Base-by-base conservation (phyloP, 2,113 vertebrate genomes). In the Marmota monax region DNA sequence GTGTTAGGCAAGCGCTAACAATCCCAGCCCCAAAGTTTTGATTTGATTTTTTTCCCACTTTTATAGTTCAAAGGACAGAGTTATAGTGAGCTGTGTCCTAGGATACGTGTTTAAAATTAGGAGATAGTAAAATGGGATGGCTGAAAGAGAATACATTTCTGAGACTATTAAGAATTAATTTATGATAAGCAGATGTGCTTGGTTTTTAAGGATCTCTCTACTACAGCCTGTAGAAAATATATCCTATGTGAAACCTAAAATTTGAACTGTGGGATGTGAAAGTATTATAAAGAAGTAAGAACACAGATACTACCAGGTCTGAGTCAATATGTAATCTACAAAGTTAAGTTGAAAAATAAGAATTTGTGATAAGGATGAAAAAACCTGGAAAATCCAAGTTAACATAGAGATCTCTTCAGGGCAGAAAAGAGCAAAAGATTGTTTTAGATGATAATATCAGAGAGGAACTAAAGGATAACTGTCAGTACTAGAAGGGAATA, bases 281-380 rank as follows among this genome's bases (percentile, higher is more conserved):
- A 83, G 45, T 32, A 45, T 82, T 76, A 80, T 25, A 76, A 90
- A 92, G 37, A 96, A 6, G 29, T 29, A 65, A 23, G 22, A 84
- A 80, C 42, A 94, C 1, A 92, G 51, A 23, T 65, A 87, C 39
- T 27, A 93, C 25, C 20, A 67, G 7, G 12, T 93, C 12, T 39
- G 12, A 17, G 67, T 77, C 27, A 95, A 22, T 65, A 84, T 77
- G n/a, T 94, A 88, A 90, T 37, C 4, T 77, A 89, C 42, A 88
- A 20, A 92, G 34, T 0, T 84, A 37, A 94, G 22, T 5, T 76
- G 34, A 82, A 92, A 95, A 96, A 42, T 51, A 94, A 93, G 7
- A 74, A 84, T 67, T n/a, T 79, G 20, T 69, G 17, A 73, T 67
- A 92, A 97, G 63, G 48, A 78, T 83, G 25, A 92, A 96, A 93